A percentile compares a stretch with the other conserved stretches of the same genome.
Conservation (phyloP, 2,113 vertebrate species). For the Excalfactoria chinensis region DNA sequence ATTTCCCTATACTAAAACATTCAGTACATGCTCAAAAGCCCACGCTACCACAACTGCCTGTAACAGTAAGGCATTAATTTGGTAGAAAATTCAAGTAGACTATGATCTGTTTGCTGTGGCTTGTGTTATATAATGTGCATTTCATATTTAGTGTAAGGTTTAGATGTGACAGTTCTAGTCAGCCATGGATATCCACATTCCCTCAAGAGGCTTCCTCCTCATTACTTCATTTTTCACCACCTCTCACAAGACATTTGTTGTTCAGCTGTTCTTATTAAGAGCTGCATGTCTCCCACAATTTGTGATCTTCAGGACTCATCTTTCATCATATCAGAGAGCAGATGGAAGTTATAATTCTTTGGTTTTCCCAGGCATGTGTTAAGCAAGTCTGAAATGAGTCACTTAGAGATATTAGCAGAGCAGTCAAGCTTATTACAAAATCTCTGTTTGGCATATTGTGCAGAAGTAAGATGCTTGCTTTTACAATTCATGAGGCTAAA, state of each 20-base stretch:
- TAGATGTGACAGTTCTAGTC: constrained; percentile 54
- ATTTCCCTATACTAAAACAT: not conserved
- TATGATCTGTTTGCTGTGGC: not conserved
- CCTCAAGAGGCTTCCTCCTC: constrained; percentile 56
- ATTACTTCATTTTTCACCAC: constrained; percentile 60
- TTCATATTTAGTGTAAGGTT: constrained; percentile 5
- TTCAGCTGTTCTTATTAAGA: constrained; percentile 58
- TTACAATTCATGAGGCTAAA: not conserved
- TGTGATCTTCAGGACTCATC: constrained; percentile 61
- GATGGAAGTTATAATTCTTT: constrained; percentile 62
- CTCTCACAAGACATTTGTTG: constrained; percentile 53
- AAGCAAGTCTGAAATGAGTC: constrained; percentile 69
- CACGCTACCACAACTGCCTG: not conserved
- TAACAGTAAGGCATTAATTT: not conserved
- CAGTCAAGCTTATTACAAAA: constrained; percentile 37
- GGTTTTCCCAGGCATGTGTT: constrained; percentile 51
- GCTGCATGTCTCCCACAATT: constrained; percentile 26
- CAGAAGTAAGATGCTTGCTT: constrained; percentile 2
- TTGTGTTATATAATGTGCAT: not conserved
- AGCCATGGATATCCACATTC: constrained; percentile 17
- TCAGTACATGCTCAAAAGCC: not conserved
- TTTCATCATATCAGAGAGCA: constrained; percentile 64
- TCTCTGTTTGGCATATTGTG: not conserved
- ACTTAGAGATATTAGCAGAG: constrained; percentile 37
- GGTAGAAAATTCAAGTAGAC: not conserved